A percentile compares a stretch with the other conserved stretches of the same genome.
phyloP scores from a whole-genome alignment of 1,140 invertebrate genomes.

The Lucilia sericata region DNA sequence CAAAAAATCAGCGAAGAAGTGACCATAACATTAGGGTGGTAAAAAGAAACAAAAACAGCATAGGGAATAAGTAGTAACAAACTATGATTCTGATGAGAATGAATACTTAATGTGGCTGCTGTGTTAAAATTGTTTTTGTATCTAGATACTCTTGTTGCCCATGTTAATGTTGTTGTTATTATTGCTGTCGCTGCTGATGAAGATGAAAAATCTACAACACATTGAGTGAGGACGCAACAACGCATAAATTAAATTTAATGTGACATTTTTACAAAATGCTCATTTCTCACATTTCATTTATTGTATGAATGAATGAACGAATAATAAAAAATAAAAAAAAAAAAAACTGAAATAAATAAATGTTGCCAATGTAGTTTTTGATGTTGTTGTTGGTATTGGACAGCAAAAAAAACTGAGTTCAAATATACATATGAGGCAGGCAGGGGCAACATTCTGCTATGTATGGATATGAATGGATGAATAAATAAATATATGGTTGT shows the following conservation, averaged over 20 bases:
- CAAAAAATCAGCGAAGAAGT: neutral
- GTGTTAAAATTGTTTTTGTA: neutral
- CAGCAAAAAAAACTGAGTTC: too few relatives aligned
- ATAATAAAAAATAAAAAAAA: too few relatives aligned
- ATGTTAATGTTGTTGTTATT: neutral
- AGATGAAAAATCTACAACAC: slow-evolving; percentile 36
- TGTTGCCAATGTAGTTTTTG: too few relatives aligned
- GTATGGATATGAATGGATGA: neutral
- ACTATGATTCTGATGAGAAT: slow-evolving; percentile 1
- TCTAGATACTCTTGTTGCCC: slow-evolving; percentile 29
- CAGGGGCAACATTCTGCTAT: too few relatives aligned
- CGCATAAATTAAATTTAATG: slow-evolving; percentile 68
- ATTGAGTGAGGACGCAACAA: slow-evolving; percentile 50
- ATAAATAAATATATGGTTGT: neutral
- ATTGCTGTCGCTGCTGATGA: slow-evolving; percentile 33
- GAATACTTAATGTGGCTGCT: neutral
- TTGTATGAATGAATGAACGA: neutral
- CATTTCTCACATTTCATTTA: slow-evolving; percentile 61
- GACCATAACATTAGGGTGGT: neutral
- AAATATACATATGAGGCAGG: too few relatives aligned
- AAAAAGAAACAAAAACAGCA: neutral
- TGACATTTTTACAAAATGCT: slow-evolving; percentile 68
- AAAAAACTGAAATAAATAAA: too few relatives aligned
- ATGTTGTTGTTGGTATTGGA: too few relatives aligned
- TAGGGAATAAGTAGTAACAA: neutral